Base-by-base conservation (phyloP, 2,797 vertebrate genomes). In the Leuciscus waleckii region DNA sequence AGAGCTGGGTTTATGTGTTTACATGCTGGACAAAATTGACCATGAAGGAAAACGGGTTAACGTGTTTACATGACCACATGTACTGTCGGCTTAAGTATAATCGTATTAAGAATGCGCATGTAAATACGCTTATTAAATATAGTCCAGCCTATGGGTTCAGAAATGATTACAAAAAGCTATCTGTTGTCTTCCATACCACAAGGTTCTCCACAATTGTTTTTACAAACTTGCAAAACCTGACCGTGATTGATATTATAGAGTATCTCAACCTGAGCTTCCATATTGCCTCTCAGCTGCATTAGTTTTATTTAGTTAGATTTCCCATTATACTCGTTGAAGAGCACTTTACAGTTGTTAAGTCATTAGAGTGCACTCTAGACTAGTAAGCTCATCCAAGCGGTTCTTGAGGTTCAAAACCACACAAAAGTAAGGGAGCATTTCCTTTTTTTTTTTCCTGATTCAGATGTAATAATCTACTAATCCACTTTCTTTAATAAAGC, bases 271-370 rank as follows among this genome's bases (percentile, higher is more conserved):
- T 35, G 69, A 43, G 56, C 26, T 49, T 82, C 41, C 26, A 37
- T 82, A 73, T 82, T 56, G 7, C 17, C 39, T 61, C 13, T 81
- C 16, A 29, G 37, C n/a, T 63, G 29, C 69, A 49, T 74, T 74
- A 82, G 56, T 35, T 35, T 35, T 35, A 35, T 35, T 35, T 35
- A 35, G 4, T 35, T 35, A 35, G 70, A 49, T 82, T 82, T 39
- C 41, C 41, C 81, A 82, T 74, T 65, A 65, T 17, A 29, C 11
- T 73, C 13, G 21, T 74, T 82, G 43, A 82, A 49, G 51, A 82
- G 81, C 81, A 82, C 81, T 74, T 74, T 63, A 19, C 39, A 17
- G 51, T 23, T 19, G 69, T 74, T 74, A 63, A 49, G 43, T 74
- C 13, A 63, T 49, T 58, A 63, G 41, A 49, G 69, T 65, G 56